Conservation (phyloP, 2,797 vertebrate genomes). For the Dermochelys coriacea region DNA sequence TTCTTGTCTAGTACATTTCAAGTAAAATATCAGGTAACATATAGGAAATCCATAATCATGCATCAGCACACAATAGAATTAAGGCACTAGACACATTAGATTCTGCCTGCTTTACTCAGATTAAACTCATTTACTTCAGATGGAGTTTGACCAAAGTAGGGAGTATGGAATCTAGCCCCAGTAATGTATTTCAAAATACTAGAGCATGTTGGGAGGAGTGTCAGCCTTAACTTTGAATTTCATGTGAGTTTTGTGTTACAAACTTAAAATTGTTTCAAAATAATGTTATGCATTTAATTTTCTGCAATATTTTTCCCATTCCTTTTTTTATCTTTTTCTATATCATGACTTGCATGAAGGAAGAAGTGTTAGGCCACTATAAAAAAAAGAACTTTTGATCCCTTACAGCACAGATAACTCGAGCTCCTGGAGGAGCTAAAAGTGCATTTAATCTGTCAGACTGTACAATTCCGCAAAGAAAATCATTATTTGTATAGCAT, state of each 20-base stretch:
- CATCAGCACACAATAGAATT: not conserved
- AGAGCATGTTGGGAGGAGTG: not conserved
- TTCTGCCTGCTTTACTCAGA: not conserved
- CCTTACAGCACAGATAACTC: not conserved
- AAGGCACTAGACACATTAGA: not conserved
- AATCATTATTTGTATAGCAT: not conserved
- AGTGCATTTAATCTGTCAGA: not conserved
- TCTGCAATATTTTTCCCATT: not conserved
- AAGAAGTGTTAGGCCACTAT: not conserved
- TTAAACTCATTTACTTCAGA: not conserved
- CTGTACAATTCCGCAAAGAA: conserved; percentile 18
- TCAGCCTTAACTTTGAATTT: not conserved
- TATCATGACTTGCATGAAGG: not conserved
- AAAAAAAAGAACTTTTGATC: conserved; percentile 15
- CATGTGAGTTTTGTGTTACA: not conserved
- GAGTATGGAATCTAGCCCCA: not conserved
- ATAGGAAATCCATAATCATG: not conserved
- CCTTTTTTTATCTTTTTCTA: not conserved
- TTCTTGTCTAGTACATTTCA: not conserved
- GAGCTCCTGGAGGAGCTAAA: not conserved
- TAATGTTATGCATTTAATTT: not conserved
- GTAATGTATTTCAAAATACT: not conserved
- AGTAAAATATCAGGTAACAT: not conserved
- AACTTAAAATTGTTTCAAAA: not conserved
- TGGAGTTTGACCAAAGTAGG: not conserved